Conservation (phyloP, 2,888 invertebrate species). For the Lochmaea capreae region DNA sequence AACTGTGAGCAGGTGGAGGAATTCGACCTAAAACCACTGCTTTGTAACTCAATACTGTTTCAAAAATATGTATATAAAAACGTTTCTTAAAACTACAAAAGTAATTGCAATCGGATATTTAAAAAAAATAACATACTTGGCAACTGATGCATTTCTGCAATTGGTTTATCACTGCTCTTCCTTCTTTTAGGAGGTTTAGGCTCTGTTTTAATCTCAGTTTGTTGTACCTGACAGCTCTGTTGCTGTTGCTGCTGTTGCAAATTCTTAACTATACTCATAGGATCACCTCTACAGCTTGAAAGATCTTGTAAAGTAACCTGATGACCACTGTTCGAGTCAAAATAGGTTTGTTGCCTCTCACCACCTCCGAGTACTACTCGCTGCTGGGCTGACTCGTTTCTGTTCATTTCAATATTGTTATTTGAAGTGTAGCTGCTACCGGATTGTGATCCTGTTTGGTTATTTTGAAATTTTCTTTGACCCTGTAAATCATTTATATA, state of each 20-base stretch:
- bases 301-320: conserved; percentile 76
- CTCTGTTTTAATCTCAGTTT: conserved; percentile 63
- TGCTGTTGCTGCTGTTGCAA: conserved; percentile 64
- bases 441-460: conserved; percentile 60
- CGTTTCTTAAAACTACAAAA: too few species aligned
- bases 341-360: conserved; percentile 74
- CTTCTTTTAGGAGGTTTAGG: conserved; percentile 65
- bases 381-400: conserved; percentile 45
- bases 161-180: conserved; percentile 73
- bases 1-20: conserved; percentile 79
- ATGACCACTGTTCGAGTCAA: conserved; percentile 71
- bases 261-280: conserved; percentile 82
- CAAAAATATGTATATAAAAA: not conserved
- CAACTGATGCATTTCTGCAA: conserved; percentile 47
- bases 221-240: conserved; percentile 57
- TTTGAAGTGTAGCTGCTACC: conserved; percentile 65
- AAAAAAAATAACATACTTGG: conserved; percentile 43
- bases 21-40: conserved; percentile 67
- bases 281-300: conserved; percentile 79
- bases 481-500: conserved; percentile 14
- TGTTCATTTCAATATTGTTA: conserved; percentile 59
- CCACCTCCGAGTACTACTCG: conserved; percentile 64
- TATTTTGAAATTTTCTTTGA: conserved; percentile 67
- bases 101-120: not conserved
- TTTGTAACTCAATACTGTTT: not conserved